Base-by-base conservation (phyloP, 37 sponge, comb jelly and placozoan genomes). In the Ianthella basta region DNA sequence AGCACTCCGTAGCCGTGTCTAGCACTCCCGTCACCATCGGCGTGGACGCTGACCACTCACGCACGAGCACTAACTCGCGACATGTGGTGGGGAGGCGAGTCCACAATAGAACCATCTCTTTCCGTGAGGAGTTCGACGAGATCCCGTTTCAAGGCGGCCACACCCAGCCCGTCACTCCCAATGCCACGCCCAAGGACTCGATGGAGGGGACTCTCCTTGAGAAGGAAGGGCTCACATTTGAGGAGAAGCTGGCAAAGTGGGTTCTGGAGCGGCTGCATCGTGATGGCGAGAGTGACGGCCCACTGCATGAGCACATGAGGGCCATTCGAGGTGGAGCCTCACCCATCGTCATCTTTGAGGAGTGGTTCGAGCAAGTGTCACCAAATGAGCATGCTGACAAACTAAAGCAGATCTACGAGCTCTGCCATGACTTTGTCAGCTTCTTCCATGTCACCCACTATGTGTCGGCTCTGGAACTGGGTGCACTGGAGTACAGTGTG, bases 401-500 rank as follows among this genome's bases (percentile, higher is more conserved):
- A 19, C 25, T 41, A n/a, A 29, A 64, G 70, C 6, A 40, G n/a
- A 56, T 91, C 25, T 27, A 16, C 14, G 19, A 19, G 0, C 50
- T 56, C n/a, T 91, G 92, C 65, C 16, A 54, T 3, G 73, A 85
- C 0, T 91, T 91, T 82, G 85, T 91, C 5, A 6, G 40, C 0
- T 36, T 57, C 59, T 86, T 88, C 27, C 68, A 85, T 63, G 82
- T 91, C 69, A 91, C 92, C 15, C 92, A 91, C 75, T 91, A 88
- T 39, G 92, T 91, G 41, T 72, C 79, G 37, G 33, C 86, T 13
- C 68, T 91, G 14, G 83, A 86, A 5, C 77, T 91, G 23, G 92
- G 92, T 18, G 92, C 92, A 38, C 35, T 82, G 15, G 73, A 91
- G 69, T 91, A 85, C 67, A 44, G 70, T 27, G 86, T 88, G 1